phyloP scores from a whole-genome alignment of 2,888 invertebrate genomes.

The Isoperla grammatica region DNA sequence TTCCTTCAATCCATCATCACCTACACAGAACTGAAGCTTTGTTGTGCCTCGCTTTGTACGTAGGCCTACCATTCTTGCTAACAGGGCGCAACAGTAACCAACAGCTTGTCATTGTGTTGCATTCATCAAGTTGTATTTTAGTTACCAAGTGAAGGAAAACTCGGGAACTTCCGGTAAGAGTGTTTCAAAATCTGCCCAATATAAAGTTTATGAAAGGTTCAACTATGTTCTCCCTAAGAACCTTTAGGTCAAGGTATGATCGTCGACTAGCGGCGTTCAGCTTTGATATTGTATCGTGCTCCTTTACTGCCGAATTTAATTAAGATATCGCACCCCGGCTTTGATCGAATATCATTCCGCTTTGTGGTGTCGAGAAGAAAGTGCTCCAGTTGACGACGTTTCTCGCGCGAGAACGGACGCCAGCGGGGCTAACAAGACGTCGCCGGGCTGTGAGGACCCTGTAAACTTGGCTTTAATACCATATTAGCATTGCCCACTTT shows the following conservation, averaged over 20 bases:
- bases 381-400: too few relatives aligned
- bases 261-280: background rate
- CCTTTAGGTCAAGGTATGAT: background rate
- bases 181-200: too few relatives aligned
- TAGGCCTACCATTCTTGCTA: too few relatives aligned
- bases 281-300: slow-evolving; percentile 3
- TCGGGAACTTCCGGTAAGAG: too few relatives aligned
- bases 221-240: background rate
- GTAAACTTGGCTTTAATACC: background rate
- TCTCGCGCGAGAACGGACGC: background rate
- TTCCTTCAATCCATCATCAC: too few relatives aligned
- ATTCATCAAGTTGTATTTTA: too few relatives aligned
- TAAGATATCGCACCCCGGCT: background rate
- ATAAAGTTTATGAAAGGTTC: background rate
- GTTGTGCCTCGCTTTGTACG: too few relatives aligned
- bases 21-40: too few relatives aligned
- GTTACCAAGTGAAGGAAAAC: too few relatives aligned
- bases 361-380: too few relatives aligned
- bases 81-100: too few relatives aligned
- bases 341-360: background rate
- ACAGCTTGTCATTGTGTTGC: too few relatives aligned
- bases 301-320: slow-evolving; percentile 2
- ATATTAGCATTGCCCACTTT: background rate
- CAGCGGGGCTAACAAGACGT: background rate
- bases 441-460: background rate